A percentile compares a stretch with the other conserved stretches of the same genome.
Evolutionary conservation across 2,797 vertebrate genomes (phyloP).

Genomic region (Carapus acus): DNA sequence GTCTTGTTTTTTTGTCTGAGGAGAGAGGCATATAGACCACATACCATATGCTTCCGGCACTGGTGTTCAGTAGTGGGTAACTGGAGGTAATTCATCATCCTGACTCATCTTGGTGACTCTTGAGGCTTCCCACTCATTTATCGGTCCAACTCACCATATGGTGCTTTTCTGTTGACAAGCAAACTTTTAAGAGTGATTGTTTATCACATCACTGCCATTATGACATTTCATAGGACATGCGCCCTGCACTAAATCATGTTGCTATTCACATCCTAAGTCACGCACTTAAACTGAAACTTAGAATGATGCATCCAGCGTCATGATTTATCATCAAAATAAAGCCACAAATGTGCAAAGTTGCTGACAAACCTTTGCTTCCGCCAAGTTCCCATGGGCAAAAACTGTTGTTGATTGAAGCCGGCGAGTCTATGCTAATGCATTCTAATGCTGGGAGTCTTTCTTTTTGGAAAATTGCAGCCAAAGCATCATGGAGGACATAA

Average conservation of each 20-base stretch:
- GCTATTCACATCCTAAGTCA: background rate
- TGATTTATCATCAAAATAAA: background rate
- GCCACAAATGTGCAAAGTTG: background rate
- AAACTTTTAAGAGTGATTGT: background rate
- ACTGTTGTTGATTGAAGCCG: background rate
- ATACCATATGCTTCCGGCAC: background rate
- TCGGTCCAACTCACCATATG: background rate
- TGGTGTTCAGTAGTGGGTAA: background rate
- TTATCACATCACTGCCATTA: background rate
- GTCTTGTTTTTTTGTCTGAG: no score
- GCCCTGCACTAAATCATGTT: background rate
- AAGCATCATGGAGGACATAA: background rate
- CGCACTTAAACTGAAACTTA: background rate
- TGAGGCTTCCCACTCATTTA: background rate
- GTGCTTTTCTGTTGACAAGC: constrained; percentile 1
- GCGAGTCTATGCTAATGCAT: background rate
- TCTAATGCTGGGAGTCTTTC: no score
- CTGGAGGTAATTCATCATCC: background rate
- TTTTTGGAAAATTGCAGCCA: no score
- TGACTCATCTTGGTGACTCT: no score
- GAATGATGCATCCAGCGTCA: background rate
- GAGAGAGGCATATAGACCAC: background rate
- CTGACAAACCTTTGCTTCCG: background rate
- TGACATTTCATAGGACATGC: background rate
- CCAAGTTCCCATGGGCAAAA: background rate